Evolutionary conservation across 1,140 invertebrate genomes (phyloP).

Genomic region (Drosophila nasuta): DNA sequence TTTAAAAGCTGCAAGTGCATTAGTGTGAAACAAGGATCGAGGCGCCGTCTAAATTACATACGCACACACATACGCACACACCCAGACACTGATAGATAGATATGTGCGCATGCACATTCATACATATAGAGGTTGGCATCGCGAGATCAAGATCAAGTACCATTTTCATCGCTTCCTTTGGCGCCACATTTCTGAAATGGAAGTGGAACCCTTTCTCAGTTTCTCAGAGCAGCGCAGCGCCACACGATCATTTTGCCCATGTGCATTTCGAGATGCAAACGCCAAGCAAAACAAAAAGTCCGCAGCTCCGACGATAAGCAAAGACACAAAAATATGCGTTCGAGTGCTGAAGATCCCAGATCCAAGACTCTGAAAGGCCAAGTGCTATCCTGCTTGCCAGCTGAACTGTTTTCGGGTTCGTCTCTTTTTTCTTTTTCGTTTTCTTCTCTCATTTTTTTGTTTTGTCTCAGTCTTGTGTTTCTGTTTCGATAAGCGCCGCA

Average conservation of each 20-base stretch:
- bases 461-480: slow-evolving; percentile 37
- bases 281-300: slow-evolving; percentile 58
- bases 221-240: slow-evolving; percentile 6
- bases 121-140: slow-evolving; percentile 41
- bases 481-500: slow-evolving; percentile 80
- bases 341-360: slow-evolving; percentile 33
- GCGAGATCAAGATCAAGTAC: slow-evolving; percentile 75
- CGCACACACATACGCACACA: slow-evolving; percentile 19
- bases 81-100: neutral
- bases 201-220: slow-evolving; percentile 52
- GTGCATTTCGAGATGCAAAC: slow-evolving; percentile 63
- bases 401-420: slow-evolving; percentile 67
- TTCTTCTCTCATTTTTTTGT: slow-evolving; percentile 18
- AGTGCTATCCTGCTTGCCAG: slow-evolving; percentile 52
- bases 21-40: slow-evolving; percentile 81
- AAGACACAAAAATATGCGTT: slow-evolving; percentile 64
- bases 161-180: slow-evolving; percentile 81
- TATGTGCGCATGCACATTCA: neutral
- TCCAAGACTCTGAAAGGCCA: slow-evolving; percentile 28
- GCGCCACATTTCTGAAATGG: slow-evolving; percentile 71
- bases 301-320: slow-evolving; percentile 66
- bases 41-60: slow-evolving; percentile 84
- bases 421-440: slow-evolving; percentile 42
- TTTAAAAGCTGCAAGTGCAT: slow-evolving; percentile 82
- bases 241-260: slow-evolving; percentile 50